Evolutionary conservation across 1,140 invertebrate genomes (phyloP), one percentile per base, ranked within the genome.

Genomic region (Pseudachorutes palmiensis): DNA sequence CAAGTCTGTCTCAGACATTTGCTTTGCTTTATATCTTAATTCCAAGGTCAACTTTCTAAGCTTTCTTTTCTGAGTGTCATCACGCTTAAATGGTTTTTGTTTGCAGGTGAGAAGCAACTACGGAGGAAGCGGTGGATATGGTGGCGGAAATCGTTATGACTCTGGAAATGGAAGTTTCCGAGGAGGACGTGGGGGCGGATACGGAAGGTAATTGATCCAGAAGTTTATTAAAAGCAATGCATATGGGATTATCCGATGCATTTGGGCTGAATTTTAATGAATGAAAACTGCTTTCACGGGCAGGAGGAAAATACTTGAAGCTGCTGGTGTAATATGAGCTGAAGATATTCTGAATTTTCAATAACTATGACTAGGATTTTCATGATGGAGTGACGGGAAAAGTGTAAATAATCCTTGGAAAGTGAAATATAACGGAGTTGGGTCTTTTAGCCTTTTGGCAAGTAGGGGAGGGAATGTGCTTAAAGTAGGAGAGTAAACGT

Each of bases 381-480:
- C n/a, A n/a, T n/a, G n/a, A n/a, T n/a, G n/a, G n/a, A n/a, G n/a
- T n/a, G n/a, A n/a, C n/a, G n/a, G n/a, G n/a, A n/a, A n/a, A n/a
- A n/a, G n/a, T n/a, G n/a, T n/a, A n/a, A n/a, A n/a, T n/a, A n/a
- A n/a, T n/a, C n/a, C n/a, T 61, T 19, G 12, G 5, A 9, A 30
- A 61, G 12, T 61, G 58, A 61, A 61, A 24, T 9, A 57, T 45
- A 66, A 67, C 57, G 65, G 60, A 49, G 41, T 45, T 41, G 65
- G 51, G 60, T 36, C 9, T 26, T 55, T 55, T 55, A 55, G 51
- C 51, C 51, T 55, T 55, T 55, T 26, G 51, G 51, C 51, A 55
- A 55, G 24, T 55, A 55, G 24, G 24, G 51, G 24, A 55, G 24
- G 5, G 9, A 55, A 22, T 14, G 24, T 5, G 5, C 9, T 5